These are phyloP conservation scores for Ctenomys sociabilis DNA, from an alignment of 2,113 vertebrate genomes.

Conservation along the genomic window DNA sequence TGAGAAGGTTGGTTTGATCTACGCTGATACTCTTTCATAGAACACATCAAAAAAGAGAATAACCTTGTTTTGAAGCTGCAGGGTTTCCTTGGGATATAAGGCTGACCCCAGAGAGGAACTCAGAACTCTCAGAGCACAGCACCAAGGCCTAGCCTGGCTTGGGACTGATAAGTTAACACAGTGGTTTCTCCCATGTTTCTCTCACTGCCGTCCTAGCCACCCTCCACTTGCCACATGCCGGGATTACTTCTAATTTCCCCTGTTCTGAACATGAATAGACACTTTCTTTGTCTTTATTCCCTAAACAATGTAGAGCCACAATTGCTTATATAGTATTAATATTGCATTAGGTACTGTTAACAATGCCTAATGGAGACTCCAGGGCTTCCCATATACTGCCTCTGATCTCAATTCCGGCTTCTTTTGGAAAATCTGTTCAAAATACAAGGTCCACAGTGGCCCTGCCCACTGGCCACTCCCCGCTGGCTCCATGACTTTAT, in stretches of 20 bases:
- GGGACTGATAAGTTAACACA: accelerated
- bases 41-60: neutral
- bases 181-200: neutral
- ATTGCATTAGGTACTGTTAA: too few species aligned
- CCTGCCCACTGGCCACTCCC: accelerated
- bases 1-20: too few species aligned
- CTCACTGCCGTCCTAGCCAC: accelerated
- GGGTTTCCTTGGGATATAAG: neutral
- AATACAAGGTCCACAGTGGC: too few species aligned
- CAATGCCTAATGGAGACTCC: too few species aligned
- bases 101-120: neutral
- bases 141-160: accelerated
- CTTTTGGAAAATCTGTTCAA: neutral
- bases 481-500: neutral
- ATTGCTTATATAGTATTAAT: too few species aligned
- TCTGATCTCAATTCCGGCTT: neutral
- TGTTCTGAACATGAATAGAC: too few species aligned
- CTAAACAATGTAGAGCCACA: too few species aligned
- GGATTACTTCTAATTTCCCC: too few species aligned
- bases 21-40: neutral
- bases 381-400: too few species aligned
- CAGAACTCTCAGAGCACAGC: accelerated
- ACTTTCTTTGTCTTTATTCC: too few species aligned
- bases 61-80: neutral
- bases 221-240: accelerated